Evolutionary conservation across 2,797 vertebrate genomes (phyloP).

Genomic region (Enteromius trimaculatus): DNA sequence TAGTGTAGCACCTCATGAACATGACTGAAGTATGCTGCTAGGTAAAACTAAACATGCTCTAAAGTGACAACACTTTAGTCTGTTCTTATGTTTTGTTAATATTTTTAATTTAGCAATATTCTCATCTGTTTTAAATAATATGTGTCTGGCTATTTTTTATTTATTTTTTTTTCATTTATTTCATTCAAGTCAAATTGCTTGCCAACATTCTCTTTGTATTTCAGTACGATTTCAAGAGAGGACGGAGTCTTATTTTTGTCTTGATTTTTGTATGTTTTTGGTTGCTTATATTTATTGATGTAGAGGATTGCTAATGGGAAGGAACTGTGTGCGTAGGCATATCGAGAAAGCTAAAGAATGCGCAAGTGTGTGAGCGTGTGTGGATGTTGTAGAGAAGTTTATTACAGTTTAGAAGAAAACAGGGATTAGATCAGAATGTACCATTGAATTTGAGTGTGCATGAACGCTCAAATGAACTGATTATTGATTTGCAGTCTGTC

Average conservation of each 20-base stretch:
- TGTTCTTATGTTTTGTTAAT: slow-evolving; percentile 62
- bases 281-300: slow-evolving; percentile 77
- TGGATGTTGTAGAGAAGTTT: slow-evolving; percentile 37
- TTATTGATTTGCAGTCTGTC: slow-evolving; percentile 52
- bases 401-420: slow-evolving; percentile 55
- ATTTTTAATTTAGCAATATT: slow-evolving; percentile 82
- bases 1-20: slow-evolving; percentile 77
- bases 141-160: slow-evolving; percentile 23
- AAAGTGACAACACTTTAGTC: slow-evolving; percentile 60
- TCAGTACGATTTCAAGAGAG: slow-evolving; percentile 55
- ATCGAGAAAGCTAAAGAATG: slow-evolving; percentile 42
- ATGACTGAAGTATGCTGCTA: slow-evolving; percentile 68
- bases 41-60: slow-evolving; percentile 62
- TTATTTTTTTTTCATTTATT: slow-evolving; percentile 22
- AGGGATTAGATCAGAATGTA: slow-evolving; percentile 77
- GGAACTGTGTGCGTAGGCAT: slow-evolving; percentile 23
- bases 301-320: slow-evolving; percentile 52
- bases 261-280: slow-evolving; percentile 69
- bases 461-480: slow-evolving; percentile 60
- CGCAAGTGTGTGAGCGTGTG: slow-evolving; percentile 17
- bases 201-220: slow-evolving; percentile 37
- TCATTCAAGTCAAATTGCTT: slow-evolving; percentile 10
- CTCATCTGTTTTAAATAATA: slow-evolving; percentile 76
- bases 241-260: slow-evolving; percentile 52
- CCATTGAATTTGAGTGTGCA: slow-evolving; percentile 65